These are phyloP conservation scores for Vipera ursinii DNA, from an alignment of 2,797 vertebrate genomes.

Conservation along the genomic window DNA sequence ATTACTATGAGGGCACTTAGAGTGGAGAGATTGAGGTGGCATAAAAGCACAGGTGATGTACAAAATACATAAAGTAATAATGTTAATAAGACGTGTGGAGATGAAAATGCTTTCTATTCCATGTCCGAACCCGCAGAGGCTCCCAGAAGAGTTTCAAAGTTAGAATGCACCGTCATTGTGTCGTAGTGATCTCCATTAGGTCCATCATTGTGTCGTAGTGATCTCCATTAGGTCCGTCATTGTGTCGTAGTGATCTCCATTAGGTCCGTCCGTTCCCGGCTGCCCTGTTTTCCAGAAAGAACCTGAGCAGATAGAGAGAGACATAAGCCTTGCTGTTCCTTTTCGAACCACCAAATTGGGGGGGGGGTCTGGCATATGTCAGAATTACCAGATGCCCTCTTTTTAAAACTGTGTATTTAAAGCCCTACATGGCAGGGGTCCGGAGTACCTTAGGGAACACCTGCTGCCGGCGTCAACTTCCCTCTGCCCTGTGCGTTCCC, in stretches of 20 bases:
- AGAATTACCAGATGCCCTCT: conserved; percentile 1
- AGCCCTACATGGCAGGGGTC: no score
- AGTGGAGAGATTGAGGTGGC: neutral
- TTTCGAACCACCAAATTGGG: neutral
- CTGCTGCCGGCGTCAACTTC: no score
- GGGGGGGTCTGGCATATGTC: conserved; percentile 17
- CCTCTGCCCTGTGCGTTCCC: no score
- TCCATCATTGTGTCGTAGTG: neutral
- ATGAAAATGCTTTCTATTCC: conserved; percentile 1
- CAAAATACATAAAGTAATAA: neutral
- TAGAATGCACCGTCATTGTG: neutral
- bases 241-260: neutral
- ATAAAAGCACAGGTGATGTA: neutral
- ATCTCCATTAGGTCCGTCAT: neutral
- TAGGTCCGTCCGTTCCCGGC: neutral
- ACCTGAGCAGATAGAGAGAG: neutral
- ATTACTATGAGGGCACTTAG: neutral
- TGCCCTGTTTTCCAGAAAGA: neutral
- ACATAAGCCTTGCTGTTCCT: neutral
- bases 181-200: neutral
- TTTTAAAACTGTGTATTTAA: conserved; percentile 4
- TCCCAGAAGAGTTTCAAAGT: no score
- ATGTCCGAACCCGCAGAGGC: neutral
- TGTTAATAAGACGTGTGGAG: neutral
- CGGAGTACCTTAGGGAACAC: no score